Base-by-base conservation (phyloP, 2,888 invertebrate species). In the Nysson spinosus region DNA sequence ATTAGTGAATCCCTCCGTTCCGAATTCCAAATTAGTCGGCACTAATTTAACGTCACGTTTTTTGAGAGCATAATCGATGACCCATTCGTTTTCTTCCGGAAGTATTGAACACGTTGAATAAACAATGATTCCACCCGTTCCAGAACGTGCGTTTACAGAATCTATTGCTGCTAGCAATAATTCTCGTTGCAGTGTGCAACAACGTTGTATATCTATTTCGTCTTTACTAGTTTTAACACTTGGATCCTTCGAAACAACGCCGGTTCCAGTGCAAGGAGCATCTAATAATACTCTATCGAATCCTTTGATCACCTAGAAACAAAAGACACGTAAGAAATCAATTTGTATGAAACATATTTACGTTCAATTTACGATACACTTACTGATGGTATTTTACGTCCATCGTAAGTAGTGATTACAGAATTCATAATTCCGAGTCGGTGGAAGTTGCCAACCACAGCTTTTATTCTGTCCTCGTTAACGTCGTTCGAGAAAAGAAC, bases 21-120 rank as follows among this genome's bases (percentile, higher is more conserved):
- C 99, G 89, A 99, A 98, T 83, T 97, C 96, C 58, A 99, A 89
- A 0, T 97, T 97, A 32, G 97, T 96, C 0, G 95, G 93, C 1
- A 99, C 96, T 30, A 99, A 87, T 87, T 98, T 97, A 0, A 99
- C 98, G 85, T 95, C 93, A 49, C 99, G 91, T 83, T 96, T 96
- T 83, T 94, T 96, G 34, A 99, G 88, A 1, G 96, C 98, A 88
- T 96, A 99, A 87, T 99, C 96, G 24, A 99, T 92, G 0, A 99
- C 97, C 91, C 95, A 95, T 88, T 99, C 99, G 88, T 99, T 99
- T 88, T 99, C 99, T 87, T 99, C 99, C 0, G 98, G 96, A 80
- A 99, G 88, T 72, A 99, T 93, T 0, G 99, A 99, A 88, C 99
- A 99, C 0, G 99, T 99, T 0, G 99, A 99, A 87, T 99, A 99